Base-by-base conservation (phyloP, 2,888 invertebrate genomes). In the Psylliodes chrysocephalus region DNA sequence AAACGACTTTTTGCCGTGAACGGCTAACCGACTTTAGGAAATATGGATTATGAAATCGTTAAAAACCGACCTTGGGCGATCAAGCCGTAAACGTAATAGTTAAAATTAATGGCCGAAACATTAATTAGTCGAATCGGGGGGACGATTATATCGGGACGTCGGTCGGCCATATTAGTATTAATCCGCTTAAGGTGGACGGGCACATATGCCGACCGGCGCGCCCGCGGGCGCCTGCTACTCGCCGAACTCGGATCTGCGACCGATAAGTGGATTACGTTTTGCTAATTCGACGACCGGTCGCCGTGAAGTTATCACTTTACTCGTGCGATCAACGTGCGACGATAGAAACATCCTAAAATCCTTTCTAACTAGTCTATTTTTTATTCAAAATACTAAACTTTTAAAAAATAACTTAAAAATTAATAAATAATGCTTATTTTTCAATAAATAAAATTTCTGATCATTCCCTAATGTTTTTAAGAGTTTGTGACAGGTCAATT, bases 81-180 rank as follows among this genome's bases (percentile, higher is more conserved):
- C 49, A 28, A 35, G 42, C 19, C 1, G 30, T 25, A 38, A 54
- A 53, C 33, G 52, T 49, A 49, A 56, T 40, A 49, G 56, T 60
- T 59, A 61, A 71, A 70, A 76, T 75, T 74, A 74, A 74, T 73
- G 67, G 62, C 44, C 60, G 54, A 63, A 72, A 72, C 73, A 74
- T 73, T 73, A 74, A 76, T 76, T 76, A 73, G 73, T 51, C 47
- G 68, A 73, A 74, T 75, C 74, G 6, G 73, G 69, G n/a, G 66
- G 46, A n/a, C 69, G 72, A 74, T 75, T 73, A 70, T 69, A 57
- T 70, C 66, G n/a, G 70, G 71, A n/a, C 70, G 72, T 69, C 71
- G 71, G 73, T 66, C 63, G 70, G 71, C 67, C 68, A 68, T 69
- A 69, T 74, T 74, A 72, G 62, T 71, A 63, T 69, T 75, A 76